Conservation (phyloP, 2,888 invertebrate species). For the Troides helena region DNA sequence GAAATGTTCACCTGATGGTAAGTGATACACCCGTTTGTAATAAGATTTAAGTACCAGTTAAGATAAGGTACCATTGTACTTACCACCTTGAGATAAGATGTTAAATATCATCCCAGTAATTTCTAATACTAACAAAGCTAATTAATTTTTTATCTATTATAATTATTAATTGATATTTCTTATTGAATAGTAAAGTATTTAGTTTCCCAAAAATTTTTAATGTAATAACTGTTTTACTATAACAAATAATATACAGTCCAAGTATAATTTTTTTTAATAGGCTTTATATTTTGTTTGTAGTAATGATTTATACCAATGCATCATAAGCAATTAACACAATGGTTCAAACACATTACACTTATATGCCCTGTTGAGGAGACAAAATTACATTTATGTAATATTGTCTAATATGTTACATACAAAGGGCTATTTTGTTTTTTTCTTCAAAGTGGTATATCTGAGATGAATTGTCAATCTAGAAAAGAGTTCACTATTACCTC, state of each 20-base stretch:
- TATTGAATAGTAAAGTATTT: too few species aligned
- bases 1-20: too few species aligned
- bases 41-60: too few species aligned
- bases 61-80: too few species aligned
- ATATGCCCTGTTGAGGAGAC: conserved; percentile 42
- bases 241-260: background rate
- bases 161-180: too few species aligned
- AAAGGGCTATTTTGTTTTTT: background rate
- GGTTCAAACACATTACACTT: conserved; percentile 54
- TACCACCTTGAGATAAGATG: too few species aligned
- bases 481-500: conserved; percentile 75
- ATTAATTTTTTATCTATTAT: too few species aligned
- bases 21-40: too few species aligned
- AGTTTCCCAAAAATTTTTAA: too few species aligned
- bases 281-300: conserved; percentile 36
- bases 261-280: background rate
- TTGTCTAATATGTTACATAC: background rate
- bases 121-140: too few species aligned
- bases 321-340: conserved; percentile 35
- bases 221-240: too few species aligned
- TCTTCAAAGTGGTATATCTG: background rate
- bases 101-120: too few species aligned
- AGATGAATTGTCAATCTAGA: background rate
- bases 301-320: conserved; percentile 52
- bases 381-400: conserved; percentile 6